Percentiles rank a stretch among this genome's conserved stretches.
Evolutionary conservation across 2,888 invertebrate genomes (phyloP).

Genomic region (Alloscopus bannaensis): DNA sequence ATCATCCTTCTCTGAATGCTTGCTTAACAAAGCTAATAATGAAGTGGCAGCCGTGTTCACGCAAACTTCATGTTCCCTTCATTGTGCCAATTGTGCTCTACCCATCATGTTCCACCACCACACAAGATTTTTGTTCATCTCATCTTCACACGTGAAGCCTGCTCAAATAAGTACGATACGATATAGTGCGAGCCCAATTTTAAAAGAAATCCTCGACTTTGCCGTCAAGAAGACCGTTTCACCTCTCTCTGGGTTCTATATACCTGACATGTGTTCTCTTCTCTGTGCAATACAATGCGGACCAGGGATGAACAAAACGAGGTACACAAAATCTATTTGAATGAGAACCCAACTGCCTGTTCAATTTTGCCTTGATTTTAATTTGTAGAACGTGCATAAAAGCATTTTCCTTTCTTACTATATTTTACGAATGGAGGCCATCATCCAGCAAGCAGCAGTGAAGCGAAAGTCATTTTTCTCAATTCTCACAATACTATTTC

Average conservation of each 20-base stretch:
- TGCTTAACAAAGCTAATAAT: slow-evolving; percentile 55
- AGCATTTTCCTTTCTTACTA: too few relatives aligned
- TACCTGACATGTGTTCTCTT: slow-evolving; percentile 54
- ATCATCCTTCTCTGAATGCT: slow-evolving; percentile 21
- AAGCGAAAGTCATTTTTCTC: too few relatives aligned
- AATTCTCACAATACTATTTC: too few relatives aligned
- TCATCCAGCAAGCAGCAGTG: too few relatives aligned
- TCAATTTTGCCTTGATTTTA: slow-evolving; percentile 47
- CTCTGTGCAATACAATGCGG: slow-evolving; percentile 41
- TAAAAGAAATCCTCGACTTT: too few relatives aligned
- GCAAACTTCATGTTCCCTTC: slow-evolving; percentile 36
- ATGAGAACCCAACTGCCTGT: slow-evolving; percentile 53
- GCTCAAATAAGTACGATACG: background rate
- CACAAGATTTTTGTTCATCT: slow-evolving; percentile 49
- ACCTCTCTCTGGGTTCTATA: slow-evolving; percentile 2
- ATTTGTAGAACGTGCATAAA: too few relatives aligned
- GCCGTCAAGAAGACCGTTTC: too few relatives aligned
- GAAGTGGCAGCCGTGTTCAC: slow-evolving; percentile 36
- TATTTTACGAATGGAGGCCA: too few relatives aligned
- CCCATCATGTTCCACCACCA: slow-evolving; percentile 33
- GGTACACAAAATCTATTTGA: too few relatives aligned
- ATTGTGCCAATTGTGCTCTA: slow-evolving; percentile 46
- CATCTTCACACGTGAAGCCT: slow-evolving; percentile 8
- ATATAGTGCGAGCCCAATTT: too few relatives aligned
- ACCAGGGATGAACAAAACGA: slow-evolving; percentile 51